Base-by-base conservation (phyloP, 2,113 vertebrate genomes). In the Heloderma charlesbogerti region DNA sequence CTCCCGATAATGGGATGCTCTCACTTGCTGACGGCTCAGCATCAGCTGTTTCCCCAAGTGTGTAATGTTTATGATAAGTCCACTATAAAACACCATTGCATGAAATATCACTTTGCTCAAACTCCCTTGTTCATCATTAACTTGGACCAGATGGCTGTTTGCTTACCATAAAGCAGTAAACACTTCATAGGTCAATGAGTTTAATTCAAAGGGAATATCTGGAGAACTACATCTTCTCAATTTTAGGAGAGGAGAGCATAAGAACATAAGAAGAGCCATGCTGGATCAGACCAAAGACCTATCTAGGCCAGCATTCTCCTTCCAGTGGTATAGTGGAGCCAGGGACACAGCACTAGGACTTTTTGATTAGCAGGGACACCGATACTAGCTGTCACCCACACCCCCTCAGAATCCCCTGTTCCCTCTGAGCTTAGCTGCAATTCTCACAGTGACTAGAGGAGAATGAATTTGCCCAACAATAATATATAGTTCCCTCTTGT, bases 71-170 rank as follows among this genome's bases (percentile, higher is more conserved):
- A 77, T 77, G 86, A 91, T 80, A 87, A 4, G 12, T 34, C 93
- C 72, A 27, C 60, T 91, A 45, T 71, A 40, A 92, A 89, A 72
- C 43, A 0, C 34, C 37, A 94, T 88, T 86, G 86, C 0, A 1
- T 1, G 12, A 90, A 86, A 9, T 34, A 90, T 15, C 3, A 57
- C 1, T 63, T 93, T 34, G 67, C 90, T 86, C 85, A 51, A 87
- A 13, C 1, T 57, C 92, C 84, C 80, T 87, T 82, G 13, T 34
- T 77, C 84, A 67, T 86, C 85, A 83, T 81, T 91, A 91, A 77
- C 27, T 85, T 48, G 29, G 43, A 54, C 54, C n/a, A 90, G 16
- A 54, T 91, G 87, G 63, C 0, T 89, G 9, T 92, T 94, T 95
- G 88, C 74, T 37, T 89, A 90, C 43, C 75, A 1, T 8, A 66